Conservation (phyloP, 92 coral and sea anemone genomes). For the Anthopleura xanthogrammica region DNA sequence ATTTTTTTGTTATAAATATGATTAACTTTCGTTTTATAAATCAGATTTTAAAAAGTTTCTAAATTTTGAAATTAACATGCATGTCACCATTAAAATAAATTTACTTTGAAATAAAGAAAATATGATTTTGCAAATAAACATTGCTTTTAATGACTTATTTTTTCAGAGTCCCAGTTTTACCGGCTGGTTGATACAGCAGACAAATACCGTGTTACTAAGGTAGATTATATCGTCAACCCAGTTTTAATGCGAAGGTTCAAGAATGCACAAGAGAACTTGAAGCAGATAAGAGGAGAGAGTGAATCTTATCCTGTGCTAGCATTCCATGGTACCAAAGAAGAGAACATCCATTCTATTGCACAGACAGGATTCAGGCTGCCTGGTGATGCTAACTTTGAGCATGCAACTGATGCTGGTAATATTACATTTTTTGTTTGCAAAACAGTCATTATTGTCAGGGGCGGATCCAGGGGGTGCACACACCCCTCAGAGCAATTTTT, state of each 20-base stretch:
- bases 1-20: no score
- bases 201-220: slow-evolving; percentile 72
- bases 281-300: slow-evolving; percentile 51
- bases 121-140: no score
- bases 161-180: slow-evolving; percentile 76
- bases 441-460: no score
- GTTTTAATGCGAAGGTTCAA: slow-evolving; percentile 59
- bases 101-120: no score
- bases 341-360: slow-evolving; percentile 69
- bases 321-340: slow-evolving; percentile 81
- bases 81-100: no score
- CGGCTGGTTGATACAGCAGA: slow-evolving; percentile 72
- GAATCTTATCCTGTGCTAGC: slow-evolving; percentile 69
- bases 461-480: no score
- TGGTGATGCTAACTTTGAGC: slow-evolving; percentile 72
- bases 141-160: not conserved
- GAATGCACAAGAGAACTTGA: slow-evolving; percentile 50
- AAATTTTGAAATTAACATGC: no score
- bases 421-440: not conserved
- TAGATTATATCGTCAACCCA: slow-evolving; percentile 74
- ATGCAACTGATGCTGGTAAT: slow-evolving; percentile 78
- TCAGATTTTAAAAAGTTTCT: no score
- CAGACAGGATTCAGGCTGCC: slow-evolving; percentile 64
- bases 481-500: no score
- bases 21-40: no score